Percentiles rank a stretch among this genome's conserved stretches.
These are phyloP conservation scores for Apis florea DNA, from an alignment of 1,140 invertebrate genomes.

Conservation along the genomic window DNA sequence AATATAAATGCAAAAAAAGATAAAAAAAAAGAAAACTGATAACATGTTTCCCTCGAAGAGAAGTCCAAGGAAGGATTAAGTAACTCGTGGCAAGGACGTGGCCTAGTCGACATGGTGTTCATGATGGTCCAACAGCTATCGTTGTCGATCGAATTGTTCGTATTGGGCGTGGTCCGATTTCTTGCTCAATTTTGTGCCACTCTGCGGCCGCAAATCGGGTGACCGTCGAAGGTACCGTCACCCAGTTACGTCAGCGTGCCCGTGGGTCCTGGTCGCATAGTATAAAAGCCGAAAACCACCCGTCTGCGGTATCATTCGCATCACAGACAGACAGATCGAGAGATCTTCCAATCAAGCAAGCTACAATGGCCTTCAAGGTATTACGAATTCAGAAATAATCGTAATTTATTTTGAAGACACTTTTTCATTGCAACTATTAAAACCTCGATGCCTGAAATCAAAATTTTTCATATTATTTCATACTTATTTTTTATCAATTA, in stretches of 20 bases:
- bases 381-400: conserved; percentile 11
- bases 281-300: conserved; percentile 67
- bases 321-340: conserved; percentile 58
- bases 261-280: conserved; percentile 31
- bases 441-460: not conserved
- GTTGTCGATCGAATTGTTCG: conserved; percentile 46
- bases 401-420: not conserved
- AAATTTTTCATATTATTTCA: not conserved
- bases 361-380: conserved; percentile 67
- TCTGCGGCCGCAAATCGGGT: conserved; percentile 58
- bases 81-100: conserved; percentile 64
- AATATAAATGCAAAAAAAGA: not conserved
- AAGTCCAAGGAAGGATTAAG: conserved; percentile 40
- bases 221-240: conserved; percentile 62
- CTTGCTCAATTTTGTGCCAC: conserved; percentile 63
- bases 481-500: not conserved
- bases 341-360: conserved; percentile 52
- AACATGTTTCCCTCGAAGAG: not conserved
- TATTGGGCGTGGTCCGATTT: conserved; percentile 64
- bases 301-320: conserved; percentile 61
- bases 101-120: conserved; percentile 51
- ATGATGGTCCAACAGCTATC: conserved; percentile 31
- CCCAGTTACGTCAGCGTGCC: conserved; percentile 62
- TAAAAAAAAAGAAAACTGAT: not conserved
- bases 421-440: not conserved